phyloP scores from a whole-genome alignment of 2,113 vertebrate species.

The Coreoperca whiteheadi region DNA sequence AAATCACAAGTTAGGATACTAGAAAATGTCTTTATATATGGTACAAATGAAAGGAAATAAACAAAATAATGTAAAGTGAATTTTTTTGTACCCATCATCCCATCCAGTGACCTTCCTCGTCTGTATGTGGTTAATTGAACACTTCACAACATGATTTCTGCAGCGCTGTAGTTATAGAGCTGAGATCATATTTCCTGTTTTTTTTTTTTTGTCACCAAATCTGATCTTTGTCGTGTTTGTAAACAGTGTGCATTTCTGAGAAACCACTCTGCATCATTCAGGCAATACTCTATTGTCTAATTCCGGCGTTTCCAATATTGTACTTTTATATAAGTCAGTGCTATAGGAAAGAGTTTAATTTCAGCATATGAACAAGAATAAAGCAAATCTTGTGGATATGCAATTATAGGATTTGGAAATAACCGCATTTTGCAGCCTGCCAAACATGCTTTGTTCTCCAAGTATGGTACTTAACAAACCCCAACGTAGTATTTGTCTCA shows the following conservation, averaged over 20 bases:
- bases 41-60: too few relatives aligned
- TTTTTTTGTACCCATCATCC: not conserved
- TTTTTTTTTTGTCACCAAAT: conserved; percentile 45
- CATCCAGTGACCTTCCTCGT: not conserved
- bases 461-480: not conserved
- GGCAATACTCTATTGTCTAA: not conserved
- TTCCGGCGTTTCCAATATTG: not conserved
- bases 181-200: conserved; percentile 58
- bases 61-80: too few relatives aligned
- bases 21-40: too few relatives aligned
- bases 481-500: not conserved
- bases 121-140: not conserved
- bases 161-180: conserved; percentile 34
- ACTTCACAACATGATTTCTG: not conserved
- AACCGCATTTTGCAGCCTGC: not conserved
- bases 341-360: not conserved
- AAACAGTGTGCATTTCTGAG: not conserved
- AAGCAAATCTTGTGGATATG: conserved; percentile 1
- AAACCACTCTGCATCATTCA: not conserved
- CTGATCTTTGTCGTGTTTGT: not conserved
- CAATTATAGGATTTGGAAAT: conserved; percentile 23
- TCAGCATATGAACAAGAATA: not conserved
- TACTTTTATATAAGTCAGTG: not conserved
- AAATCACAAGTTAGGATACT: too few relatives aligned
- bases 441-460: conserved; percentile 27